A percentile compares a stretch with the other conserved stretches of the same genome.
Evolutionary conservation across 2,797 vertebrate species (phyloP).

Genomic region (Notolabrus celidotus): DNA sequence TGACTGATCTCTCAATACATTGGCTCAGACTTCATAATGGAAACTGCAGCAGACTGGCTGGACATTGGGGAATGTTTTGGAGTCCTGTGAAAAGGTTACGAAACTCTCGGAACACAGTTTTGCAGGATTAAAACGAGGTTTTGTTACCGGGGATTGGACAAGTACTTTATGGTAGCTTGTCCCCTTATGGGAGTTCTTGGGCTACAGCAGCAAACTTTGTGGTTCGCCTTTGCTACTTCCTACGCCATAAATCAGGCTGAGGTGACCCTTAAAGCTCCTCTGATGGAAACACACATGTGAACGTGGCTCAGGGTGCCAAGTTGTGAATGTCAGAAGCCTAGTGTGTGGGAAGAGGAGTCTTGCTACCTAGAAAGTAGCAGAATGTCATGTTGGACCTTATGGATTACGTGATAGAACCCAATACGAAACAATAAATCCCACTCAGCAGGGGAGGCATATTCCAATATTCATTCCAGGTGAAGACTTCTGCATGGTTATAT

Average conservation of each 20-base stretch:
- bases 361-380: conserved; percentile 48
- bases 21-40: conserved; percentile 55
- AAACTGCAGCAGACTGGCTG: conserved; percentile 65
- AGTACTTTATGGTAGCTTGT: conserved; percentile 61
- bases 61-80: conserved; percentile 44
- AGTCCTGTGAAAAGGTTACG: conserved; percentile 49
- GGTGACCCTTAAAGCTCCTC: conserved; percentile 57
- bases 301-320: conserved; percentile 42
- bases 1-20: conserved; percentile 53
- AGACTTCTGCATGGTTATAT: conserved; percentile 36
- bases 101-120: conserved; percentile 56
- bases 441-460: conserved; percentile 37
- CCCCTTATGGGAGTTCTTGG: conserved; percentile 57
- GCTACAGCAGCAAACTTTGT: conserved; percentile 49
- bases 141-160: conserved; percentile 41
- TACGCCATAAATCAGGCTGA: conserved; percentile 76
- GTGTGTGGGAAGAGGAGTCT: conserved; percentile 33
- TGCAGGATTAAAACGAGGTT: conserved; percentile 35
- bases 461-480: conserved; percentile 3
- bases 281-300: conserved; percentile 69
- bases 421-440: conserved; percentile 18
- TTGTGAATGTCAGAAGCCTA: conserved; percentile 39
- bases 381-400: conserved; percentile 54
- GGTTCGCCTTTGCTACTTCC: conserved; percentile 63
- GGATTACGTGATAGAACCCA: conserved; percentile 40